Evolutionary conservation across 2,113 vertebrate species (phyloP), one percentile per base, ranked within the genome.

Genomic region (Aphelocoma coerulescens): DNA sequence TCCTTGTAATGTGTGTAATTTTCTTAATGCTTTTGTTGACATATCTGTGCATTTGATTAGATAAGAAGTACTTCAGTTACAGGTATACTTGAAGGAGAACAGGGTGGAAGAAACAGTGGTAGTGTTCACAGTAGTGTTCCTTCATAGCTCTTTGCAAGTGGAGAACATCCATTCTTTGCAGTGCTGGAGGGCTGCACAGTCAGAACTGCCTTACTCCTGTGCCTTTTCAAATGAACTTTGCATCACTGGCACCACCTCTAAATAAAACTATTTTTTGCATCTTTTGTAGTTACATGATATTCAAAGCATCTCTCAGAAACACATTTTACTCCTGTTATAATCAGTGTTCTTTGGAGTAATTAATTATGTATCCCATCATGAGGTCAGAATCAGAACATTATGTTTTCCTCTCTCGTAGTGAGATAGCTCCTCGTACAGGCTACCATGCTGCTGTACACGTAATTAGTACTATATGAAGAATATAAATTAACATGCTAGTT

Each of bases 401-500:
- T 67, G 80, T 72, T 95, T 96, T 44, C 85, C 15, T 85, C 75
- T 88, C 78, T 63, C 26, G 1, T 35, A 32, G 59, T 69, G 82
- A 86, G 78, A 41, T 65, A 65, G 63, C 88, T 95, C 51, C 85
- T 96, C 13, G 4, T 58, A 11, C 49, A 39, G 74, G 23, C 41
- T 19, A 9, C 33, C 78, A 10, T 28, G 88, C 81, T 83, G 88
- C 85, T 66, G 59, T 77, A 72, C 93, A 88, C 78, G 4, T 94
- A 89, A 92, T 95, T 95, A 95, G 62, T 66, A 21, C 79, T 88
- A 49, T 90, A 93, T 48, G 90, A 88, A 95, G 95, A 95, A 94
- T 88, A 93, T 91, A 94, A 95, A 96, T 95, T 93, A 96, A 91
- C 90, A 80, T 48, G 94, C 93, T 96, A 76, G 63, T 74, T 94